A percentile compares a stretch with the other conserved stretches of the same genome.
phyloP scores from a whole-genome alignment of 1,140 invertebrate genomes.

The Ostrea edulis region DNA sequence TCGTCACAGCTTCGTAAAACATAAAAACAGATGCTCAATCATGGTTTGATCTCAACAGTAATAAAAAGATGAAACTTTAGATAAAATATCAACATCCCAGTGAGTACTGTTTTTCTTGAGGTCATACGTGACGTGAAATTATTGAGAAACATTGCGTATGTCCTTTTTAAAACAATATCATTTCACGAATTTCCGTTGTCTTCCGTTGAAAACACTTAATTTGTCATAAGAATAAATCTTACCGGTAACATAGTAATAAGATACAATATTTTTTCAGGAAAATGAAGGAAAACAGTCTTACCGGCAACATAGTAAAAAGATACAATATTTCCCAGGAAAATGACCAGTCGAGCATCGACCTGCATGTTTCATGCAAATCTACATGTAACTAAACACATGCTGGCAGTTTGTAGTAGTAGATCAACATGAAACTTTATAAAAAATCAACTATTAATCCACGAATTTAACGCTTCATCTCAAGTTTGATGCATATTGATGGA shows the following conservation, averaged over 20 bases:
- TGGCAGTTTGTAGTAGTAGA: not conserved
- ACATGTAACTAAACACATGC: not conserved
- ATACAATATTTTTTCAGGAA: too few relatives aligned
- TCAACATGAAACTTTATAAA: not conserved
- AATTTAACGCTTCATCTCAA: conserved; percentile 16
- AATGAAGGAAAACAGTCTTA: not conserved
- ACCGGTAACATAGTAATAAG: too few relatives aligned
- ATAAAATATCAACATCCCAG: too few relatives aligned
- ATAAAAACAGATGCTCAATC: not conserved
- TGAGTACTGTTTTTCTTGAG: too few relatives aligned
- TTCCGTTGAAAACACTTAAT: too few relatives aligned
- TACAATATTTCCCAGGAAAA: not conserved
- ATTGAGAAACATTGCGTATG: too few relatives aligned
- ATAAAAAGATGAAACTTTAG: too few relatives aligned
- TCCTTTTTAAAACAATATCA: too few relatives aligned
- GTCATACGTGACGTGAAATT: too few relatives aligned
- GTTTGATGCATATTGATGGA: conserved; percentile 8
- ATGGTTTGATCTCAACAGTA: too few relatives aligned
- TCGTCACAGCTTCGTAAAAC: conserved; percentile 32
- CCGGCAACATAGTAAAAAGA: not conserved
- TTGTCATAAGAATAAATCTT: too few relatives aligned
- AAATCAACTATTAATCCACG: not conserved
- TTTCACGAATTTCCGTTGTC: too few relatives aligned
- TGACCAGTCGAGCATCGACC: not conserved
- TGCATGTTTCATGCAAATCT: not conserved